A percentile compares a stretch with the other conserved stretches of the same genome.
Conservation (phyloP, 2,113 vertebrate genomes). For the Malurus cyaneus region DNA sequence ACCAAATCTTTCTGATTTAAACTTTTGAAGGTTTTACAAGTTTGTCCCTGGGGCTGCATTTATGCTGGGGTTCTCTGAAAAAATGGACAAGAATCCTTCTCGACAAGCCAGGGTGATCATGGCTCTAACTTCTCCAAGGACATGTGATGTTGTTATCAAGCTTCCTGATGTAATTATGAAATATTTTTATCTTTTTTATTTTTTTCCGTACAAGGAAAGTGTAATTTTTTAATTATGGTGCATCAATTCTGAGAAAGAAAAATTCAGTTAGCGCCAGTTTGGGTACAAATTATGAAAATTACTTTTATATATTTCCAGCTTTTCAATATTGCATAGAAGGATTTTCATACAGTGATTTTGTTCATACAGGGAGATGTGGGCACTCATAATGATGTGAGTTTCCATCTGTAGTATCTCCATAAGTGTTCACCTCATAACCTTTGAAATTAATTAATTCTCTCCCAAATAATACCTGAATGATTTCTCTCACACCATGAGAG, state of each 20-base stretch:
- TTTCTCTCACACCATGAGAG: neutral
- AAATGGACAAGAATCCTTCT: conserved; percentile 57
- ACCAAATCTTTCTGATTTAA: conserved; percentile 4
- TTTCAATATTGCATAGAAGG: neutral
- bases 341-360: neutral
- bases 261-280: neutral
- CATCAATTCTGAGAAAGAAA: neutral
- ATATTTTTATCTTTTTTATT: neutral
- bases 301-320: neutral
- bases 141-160: conserved; percentile 70
- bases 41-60: conserved; percentile 49
- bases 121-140: conserved; percentile 66
- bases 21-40: conserved; percentile 65
- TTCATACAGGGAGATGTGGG: neutral
- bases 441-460: neutral
- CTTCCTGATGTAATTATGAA: conserved; percentile 69
- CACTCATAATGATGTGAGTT: neutral
- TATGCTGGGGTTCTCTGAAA: conserved; percentile 55
- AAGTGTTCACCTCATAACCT: neutral
- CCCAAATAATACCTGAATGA: neutral
- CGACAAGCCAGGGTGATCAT: conserved; percentile 68
- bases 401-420: neutral
- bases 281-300: neutral
- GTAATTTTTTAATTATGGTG: neutral
- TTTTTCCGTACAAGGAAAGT: neutral